Percentiles rank a stretch among this genome's conserved stretches.
These are phyloP conservation scores for Acanthurus leucopareius DNA, from an alignment of 2,797 vertebrate species.

Conservation along the genomic window DNA sequence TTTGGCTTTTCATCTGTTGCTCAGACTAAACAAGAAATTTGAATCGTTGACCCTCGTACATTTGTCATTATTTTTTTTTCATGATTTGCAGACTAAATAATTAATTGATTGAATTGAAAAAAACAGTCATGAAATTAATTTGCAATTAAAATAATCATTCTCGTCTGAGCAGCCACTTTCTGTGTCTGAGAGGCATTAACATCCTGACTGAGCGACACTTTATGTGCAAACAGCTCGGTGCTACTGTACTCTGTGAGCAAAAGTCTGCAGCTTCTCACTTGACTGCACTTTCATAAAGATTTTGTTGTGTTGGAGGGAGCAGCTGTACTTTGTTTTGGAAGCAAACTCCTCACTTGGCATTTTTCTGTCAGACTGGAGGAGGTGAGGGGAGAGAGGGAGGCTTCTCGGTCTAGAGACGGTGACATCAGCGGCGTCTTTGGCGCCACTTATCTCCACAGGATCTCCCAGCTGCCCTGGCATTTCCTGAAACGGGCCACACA, in stretches of 20 bases:
- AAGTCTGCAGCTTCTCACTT: slow-evolving; percentile 9
- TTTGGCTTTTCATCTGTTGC: too few species aligned
- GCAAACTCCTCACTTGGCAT: slow-evolving; percentile 45
- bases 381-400: slow-evolving; percentile 16
- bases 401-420: slow-evolving; percentile 51
- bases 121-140: background rate
- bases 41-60: background rate
- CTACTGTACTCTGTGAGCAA: background rate
- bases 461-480: slow-evolving; percentile 84
- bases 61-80: background rate
- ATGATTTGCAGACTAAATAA: background rate
- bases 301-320: slow-evolving; percentile 13
- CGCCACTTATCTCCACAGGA: slow-evolving; percentile 85
- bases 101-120: background rate
- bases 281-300: too few species aligned
- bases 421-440: slow-evolving; percentile 76
- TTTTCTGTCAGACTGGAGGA: slow-evolving; percentile 34
- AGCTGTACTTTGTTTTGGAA: slow-evolving; percentile 54
- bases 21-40: background rate
- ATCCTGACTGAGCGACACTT: background rate
- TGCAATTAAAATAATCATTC: background rate
- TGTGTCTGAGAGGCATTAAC: background rate
- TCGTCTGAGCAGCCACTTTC: background rate
- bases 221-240: background rate
- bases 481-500: slow-evolving; percentile 73